Evolutionary conservation across 2,888 invertebrate genomes (phyloP).

Genomic region (Agrochola lychnidis): DNA sequence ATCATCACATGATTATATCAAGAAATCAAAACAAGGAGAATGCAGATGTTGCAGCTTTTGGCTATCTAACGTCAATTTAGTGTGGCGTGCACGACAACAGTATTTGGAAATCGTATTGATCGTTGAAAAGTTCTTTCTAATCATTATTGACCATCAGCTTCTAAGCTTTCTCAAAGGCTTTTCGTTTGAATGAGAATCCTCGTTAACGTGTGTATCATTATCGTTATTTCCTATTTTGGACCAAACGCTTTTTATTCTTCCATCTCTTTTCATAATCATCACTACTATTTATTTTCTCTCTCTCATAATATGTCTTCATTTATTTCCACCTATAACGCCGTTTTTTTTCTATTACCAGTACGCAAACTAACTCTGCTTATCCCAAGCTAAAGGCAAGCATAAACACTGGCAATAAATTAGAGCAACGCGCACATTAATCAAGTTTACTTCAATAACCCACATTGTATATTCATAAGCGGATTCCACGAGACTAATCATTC

Average conservation of each 20-base stretch:
- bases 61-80: background rate
- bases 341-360: background rate
- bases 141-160: too few relatives aligned
- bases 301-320: background rate
- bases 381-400: constrained; percentile 14
- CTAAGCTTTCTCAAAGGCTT: background rate
- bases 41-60: background rate
- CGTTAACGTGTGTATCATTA: background rate
- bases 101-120: background rate
- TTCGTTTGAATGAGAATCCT: background rate
- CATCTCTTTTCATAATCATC: background rate
- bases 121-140: too few relatives aligned
- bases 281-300: too few relatives aligned
- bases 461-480: constrained; percentile 72
- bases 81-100: too few relatives aligned
- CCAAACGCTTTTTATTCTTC: background rate
- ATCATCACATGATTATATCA: too few relatives aligned
- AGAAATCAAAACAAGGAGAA: background rate
- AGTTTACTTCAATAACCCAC: constrained; percentile 69
- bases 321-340: background rate
- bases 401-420: constrained; percentile 55
- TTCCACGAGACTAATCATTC: constrained; percentile 79
- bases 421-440: constrained; percentile 68
- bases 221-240: background rate
- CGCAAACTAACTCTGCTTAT: constrained; percentile 5